phyloP scores from a whole-genome alignment of 2,888 invertebrate genomes.

The Sarcophaga subvicina region DNA sequence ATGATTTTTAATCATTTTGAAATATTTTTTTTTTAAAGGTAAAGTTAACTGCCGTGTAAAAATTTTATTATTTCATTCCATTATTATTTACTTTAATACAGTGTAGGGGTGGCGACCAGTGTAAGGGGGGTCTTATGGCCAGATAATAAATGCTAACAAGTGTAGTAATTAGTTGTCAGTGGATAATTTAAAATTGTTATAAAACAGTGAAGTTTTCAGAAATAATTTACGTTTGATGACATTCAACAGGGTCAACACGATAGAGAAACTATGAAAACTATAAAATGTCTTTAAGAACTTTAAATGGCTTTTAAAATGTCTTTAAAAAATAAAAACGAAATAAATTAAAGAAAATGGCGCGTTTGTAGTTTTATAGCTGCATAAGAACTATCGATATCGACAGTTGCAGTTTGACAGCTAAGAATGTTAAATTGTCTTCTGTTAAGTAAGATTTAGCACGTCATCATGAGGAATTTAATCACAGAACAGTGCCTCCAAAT shows the following conservation, averaged over 20 bases:
- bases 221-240: background rate
- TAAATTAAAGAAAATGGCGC: too few species aligned
- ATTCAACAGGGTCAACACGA: background rate
- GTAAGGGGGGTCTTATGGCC: background rate
- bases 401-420: too few species aligned
- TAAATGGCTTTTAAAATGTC: too few species aligned
- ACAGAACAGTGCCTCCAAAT: too few species aligned
- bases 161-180: constrained; percentile 52
- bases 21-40: background rate
- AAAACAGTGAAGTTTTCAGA: background rate
- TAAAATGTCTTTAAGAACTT: too few species aligned
- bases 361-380: too few species aligned
- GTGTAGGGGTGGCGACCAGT: background rate
- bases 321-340: too few species aligned
- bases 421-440: too few species aligned
- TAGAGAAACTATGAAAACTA: background rate
- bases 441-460: too few species aligned
- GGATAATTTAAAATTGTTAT: background rate
- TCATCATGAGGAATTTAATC: too few species aligned
- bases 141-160: constrained; percentile 53
- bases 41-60: constrained; percentile 61
- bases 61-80: constrained; percentile 27
- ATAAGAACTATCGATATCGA: too few species aligned
- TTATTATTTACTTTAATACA: background rate
- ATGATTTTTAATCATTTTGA: constrained; percentile 56